These are phyloP conservation scores for Rotaria macrura DNA, from an alignment of 2,888 invertebrate species.

Conservation along the genomic window DNA sequence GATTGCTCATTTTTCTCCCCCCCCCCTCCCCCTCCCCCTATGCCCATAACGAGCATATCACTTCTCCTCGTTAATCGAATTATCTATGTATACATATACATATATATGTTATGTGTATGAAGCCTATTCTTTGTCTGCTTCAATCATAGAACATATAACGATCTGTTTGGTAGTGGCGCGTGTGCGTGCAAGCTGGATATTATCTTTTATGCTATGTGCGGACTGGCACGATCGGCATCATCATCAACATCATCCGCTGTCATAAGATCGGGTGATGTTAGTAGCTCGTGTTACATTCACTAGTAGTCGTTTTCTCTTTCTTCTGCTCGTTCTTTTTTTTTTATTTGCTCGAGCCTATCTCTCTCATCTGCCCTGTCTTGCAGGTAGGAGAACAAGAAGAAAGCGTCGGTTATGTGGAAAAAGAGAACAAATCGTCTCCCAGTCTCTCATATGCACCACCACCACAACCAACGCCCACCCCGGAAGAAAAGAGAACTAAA, in stretches of 20 bases:
- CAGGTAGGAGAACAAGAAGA: not conserved
- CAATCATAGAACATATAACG: not conserved
- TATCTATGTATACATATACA: not conserved
- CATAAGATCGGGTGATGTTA: not conserved
- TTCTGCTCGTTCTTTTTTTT: not conserved
- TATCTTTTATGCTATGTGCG: not conserved
- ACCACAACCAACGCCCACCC: not conserved
- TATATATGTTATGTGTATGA: not conserved
- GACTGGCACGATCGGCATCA: conserved; percentile 10
- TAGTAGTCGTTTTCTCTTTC: not conserved
- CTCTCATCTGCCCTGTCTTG: not conserved
- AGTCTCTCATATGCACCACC: not conserved
- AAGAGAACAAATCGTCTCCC: conserved; percentile 5
- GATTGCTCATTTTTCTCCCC: not conserved
- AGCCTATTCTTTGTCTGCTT: not conserved
- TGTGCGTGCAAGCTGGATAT: not conserved
- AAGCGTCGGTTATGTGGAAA: not conserved
- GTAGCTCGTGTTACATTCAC: not conserved
- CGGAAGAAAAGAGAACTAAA: not conserved
- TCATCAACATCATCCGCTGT: not conserved
- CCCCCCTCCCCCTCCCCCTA: not conserved
- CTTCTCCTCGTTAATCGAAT: not conserved
- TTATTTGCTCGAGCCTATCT: not conserved
- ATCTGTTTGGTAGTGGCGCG: not conserved
- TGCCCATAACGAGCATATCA: not conserved